These are phyloP conservation scores for Rhineura floridana DNA, from an alignment of 2,113 vertebrate species.

Conservation along the genomic window DNA sequence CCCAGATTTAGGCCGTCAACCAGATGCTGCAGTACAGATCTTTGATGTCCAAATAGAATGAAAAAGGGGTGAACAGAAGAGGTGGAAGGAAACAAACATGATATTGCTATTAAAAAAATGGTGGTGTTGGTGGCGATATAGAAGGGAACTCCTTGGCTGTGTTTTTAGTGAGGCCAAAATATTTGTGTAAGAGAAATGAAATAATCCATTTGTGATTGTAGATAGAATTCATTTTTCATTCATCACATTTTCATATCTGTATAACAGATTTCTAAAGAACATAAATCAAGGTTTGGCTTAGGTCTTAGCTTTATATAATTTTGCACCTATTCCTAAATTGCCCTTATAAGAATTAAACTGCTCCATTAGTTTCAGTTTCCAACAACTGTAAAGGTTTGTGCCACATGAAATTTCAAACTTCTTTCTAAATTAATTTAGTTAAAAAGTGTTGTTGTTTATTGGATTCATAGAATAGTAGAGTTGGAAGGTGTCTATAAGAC, in stretches of 20 bases:
- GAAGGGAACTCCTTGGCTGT: not conserved
- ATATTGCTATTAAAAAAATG: not conserved
- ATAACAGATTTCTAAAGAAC: not conserved
- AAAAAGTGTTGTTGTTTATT: too few species aligned
- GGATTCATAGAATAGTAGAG: too few species aligned
- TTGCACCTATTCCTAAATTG: not conserved
- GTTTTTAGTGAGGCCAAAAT: not conserved
- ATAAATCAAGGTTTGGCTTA: not conserved
- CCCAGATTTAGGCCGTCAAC: constrained; percentile 20
- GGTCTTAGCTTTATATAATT: not conserved
- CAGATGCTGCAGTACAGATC: constrained; percentile 28
- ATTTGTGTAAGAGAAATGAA: not conserved
- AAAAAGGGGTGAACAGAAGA: not conserved
- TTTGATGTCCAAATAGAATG: constrained; percentile 18
- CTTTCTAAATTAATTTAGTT: not conserved
- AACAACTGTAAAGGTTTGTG: not conserved
- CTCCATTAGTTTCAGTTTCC: not conserved
- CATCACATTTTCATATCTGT: not conserved
- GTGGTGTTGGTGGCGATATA: too few species aligned
- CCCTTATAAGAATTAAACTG: not conserved
- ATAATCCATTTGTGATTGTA: not conserved
- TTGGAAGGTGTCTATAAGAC: too few species aligned
- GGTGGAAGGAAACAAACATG: not conserved
- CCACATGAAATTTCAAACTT: not conserved
- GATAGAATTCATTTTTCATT: not conserved